Percentiles rank a stretch among this genome's conserved stretches.
These are phyloP conservation scores for Hemaris fuciformis DNA, from an alignment of 2,888 invertebrate genomes.

Conservation along the genomic window DNA sequence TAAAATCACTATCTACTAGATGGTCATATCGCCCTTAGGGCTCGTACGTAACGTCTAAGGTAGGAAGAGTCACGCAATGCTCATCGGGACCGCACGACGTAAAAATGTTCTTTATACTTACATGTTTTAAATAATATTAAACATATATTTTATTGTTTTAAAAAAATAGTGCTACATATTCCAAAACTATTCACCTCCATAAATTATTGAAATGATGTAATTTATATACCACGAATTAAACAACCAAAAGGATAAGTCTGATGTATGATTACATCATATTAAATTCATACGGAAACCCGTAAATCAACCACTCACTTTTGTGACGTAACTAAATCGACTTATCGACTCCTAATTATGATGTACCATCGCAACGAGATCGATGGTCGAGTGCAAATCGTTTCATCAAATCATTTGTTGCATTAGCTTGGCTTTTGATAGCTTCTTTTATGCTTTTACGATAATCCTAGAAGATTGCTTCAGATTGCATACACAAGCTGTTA, in stretches of 20 bases:
- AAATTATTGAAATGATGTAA: neutral
- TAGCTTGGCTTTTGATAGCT: constrained; percentile 12
- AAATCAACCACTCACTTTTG: constrained; percentile 21
- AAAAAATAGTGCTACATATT: too few species aligned
- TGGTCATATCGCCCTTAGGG: too few species aligned
- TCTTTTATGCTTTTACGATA: constrained; percentile 14
- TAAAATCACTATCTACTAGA: too few species aligned
- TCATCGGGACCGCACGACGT: too few species aligned
- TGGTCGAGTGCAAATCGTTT: constrained; percentile 16
- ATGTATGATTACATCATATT: neutral
- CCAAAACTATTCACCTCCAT: neutral
- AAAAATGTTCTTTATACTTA: too few species aligned
- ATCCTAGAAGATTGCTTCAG: constrained; percentile 8
- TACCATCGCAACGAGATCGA: constrained; percentile 27
- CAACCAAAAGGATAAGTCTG: neutral
- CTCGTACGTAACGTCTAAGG: too few species aligned
- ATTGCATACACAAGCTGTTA: constrained; percentile 10
- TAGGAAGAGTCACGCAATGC: too few species aligned
- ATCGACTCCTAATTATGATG: constrained; percentile 35
- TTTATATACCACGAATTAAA: neutral
- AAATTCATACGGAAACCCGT: neutral
- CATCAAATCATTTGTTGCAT: constrained; percentile 10
- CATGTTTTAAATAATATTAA: too few species aligned
- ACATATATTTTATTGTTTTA: too few species aligned
- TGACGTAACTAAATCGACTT: constrained; percentile 32